Conservation (phyloP, 1,140 invertebrate genomes). For the Cecropterus lyciades region DNA sequence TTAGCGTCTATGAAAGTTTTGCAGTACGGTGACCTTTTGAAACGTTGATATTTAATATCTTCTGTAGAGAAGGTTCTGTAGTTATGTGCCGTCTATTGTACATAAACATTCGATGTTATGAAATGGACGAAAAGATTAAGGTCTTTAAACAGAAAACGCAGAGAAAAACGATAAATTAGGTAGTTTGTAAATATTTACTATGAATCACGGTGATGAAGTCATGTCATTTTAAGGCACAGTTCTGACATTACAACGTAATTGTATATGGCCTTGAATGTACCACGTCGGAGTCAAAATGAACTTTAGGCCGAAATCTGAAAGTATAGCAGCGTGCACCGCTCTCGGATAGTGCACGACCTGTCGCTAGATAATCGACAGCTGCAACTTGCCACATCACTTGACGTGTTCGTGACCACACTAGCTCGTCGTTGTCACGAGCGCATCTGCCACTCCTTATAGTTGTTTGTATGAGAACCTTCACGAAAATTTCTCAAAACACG, state of each 20-base stretch:
- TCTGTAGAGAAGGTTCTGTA: neutral
- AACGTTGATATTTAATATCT: neutral
- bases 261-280: neutral
- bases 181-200: no score
- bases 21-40: slow-evolving; percentile 13
- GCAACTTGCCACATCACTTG: slow-evolving; percentile 70
- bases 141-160: no score
- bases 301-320: slow-evolving; percentile 29
- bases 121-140: no score
- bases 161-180: no score
- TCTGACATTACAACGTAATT: no score
- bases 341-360: slow-evolving; percentile 51
- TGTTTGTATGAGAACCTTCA: slow-evolving; percentile 16
- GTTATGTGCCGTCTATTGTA: no score
- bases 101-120: no score
- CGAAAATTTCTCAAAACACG: neutral
- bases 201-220: no score
- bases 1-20: slow-evolving; percentile 28
- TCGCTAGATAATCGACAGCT: slow-evolving; percentile 54
- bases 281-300: slow-evolving; percentile 6
- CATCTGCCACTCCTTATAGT: slow-evolving; percentile 36
- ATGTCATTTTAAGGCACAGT: no score
- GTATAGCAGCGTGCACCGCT: slow-evolving; percentile 12
- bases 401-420: slow-evolving; percentile 69
- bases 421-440: slow-evolving; percentile 63